Base-by-base conservation (phyloP, 2,888 invertebrate species). In the Phymatocera aterrima region DNA sequence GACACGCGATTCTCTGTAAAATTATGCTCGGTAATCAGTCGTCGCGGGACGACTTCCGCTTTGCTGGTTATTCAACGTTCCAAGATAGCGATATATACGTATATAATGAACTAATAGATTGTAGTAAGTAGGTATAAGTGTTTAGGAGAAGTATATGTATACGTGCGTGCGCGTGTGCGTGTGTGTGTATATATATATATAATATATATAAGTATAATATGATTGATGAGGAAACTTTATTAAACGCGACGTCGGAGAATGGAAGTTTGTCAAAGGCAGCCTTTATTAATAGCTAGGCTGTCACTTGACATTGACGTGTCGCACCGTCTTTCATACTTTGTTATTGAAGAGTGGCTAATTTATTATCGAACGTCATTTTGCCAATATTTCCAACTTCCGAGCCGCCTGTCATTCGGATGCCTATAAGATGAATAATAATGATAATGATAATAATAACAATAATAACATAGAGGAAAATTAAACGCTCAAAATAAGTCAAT, bases 221-320 rank as follows among this genome's bases (percentile, higher is more conserved):
- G 78, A 78, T 78, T 78, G 78, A 78, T 78, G 78, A 51, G 34
- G 40, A 70, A 78, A 78, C 60, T 78, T 78, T 78, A 78, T 78
- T 78, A 78, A 78, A 68, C 65, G 78, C 40, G 40, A 54, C 78
- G 37, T 54, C 70, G 78, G 51, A 68, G 68, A 68, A 78, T 78
- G 70, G 54, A 70, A 78, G 40, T 78, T 78, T 78, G 78, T 82
- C 78, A 75, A 79, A 80, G 77, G 43, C 77, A 64, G 68, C 77
- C 72, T 80, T n/a, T 81, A 80, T 80, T 81, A 79, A 82, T 79
- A 79, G 77, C 77, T 31, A 31, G 51, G 60, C 51, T 78, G 75
- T 61, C 77, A 78, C 68, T 78, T 78, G 57, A 78, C 65, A 78
- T 78, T 78, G 78, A 78, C 70, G 70, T 48, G 54, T 68, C 18